A percentile compares a stretch with the other conserved stretches of the same genome.
Conservation (phyloP, 2,113 vertebrate species). For the Accipiter virgatus region DNA sequence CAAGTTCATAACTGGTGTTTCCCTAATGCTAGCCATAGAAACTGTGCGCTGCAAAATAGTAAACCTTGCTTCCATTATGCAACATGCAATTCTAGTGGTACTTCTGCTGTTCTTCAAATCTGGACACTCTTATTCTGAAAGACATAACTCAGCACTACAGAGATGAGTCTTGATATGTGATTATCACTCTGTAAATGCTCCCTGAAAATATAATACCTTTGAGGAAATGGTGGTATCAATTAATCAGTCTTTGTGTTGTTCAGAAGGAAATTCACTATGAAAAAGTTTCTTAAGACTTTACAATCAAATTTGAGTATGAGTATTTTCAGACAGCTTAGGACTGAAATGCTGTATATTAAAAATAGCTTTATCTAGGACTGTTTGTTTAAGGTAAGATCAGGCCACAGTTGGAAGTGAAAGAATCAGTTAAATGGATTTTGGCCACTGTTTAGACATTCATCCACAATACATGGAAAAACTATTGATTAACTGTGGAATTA, state of each 20-base stretch:
- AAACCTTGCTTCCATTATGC: conserved; percentile 33
- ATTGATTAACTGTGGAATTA: background rate
- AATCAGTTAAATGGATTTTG: background rate
- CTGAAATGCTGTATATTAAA: background rate
- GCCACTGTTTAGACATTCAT: background rate
- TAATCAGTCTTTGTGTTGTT: background rate
- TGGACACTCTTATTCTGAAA: background rate
- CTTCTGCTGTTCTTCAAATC: background rate
- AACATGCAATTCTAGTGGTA: conserved; percentile 5
- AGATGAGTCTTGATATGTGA: background rate
- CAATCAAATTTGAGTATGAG: background rate
- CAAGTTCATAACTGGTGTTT: conserved; percentile 51
- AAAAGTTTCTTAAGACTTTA: background rate
- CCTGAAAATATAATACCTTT: background rate
- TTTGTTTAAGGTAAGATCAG: background rate
- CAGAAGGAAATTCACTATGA: background rate
- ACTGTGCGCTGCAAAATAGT: background rate
- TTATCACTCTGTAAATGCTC: background rate
- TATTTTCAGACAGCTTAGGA: background rate
- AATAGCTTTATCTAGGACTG: background rate
- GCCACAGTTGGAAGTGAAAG: background rate
- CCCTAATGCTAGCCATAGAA: conserved; percentile 50
- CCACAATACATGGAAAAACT: background rate
- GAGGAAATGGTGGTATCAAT: background rate
- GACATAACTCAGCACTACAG: background rate